These are phyloP conservation scores for Biston betularia DNA, from an alignment of 2,888 invertebrate genomes.

Conservation along the genomic window DNA sequence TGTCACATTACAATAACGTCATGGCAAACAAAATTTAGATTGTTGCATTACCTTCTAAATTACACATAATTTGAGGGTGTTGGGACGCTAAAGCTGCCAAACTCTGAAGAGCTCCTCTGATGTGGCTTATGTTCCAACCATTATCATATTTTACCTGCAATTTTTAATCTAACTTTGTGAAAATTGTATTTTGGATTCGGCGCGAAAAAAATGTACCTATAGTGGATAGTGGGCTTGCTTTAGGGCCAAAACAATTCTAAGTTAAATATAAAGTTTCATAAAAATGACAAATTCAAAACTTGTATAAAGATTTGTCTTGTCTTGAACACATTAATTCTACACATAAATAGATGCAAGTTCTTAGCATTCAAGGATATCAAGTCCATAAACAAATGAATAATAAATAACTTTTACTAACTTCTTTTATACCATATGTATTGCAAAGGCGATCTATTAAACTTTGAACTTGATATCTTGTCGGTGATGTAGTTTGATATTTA, in stretches of 20 bases:
- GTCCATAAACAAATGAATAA: neutral
- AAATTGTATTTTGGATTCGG: neutral
- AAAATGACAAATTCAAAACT: no score
- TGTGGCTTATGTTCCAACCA: conserved; percentile 96
- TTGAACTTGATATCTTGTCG: conserved; percentile 91
- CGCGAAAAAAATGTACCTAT: neutral
- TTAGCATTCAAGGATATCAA: no score
- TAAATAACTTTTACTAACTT: conserved; percentile 74
- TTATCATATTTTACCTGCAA: conserved; percentile 90
- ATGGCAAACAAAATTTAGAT: neutral
- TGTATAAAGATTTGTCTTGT: no score
- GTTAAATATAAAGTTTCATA: no score
- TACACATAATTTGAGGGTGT: conserved; percentile 89
- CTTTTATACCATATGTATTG: conserved; percentile 81
- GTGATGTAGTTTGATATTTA: conserved; percentile 88
- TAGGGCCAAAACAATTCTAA: no score
- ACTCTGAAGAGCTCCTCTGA: conserved; percentile 95
- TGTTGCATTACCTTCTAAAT: conserved; percentile 83
- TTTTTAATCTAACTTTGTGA: neutral
- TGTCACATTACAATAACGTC: neutral
- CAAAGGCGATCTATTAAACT: conserved; percentile 87
- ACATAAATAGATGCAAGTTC: no score
- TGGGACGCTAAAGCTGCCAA: conserved; percentile 91
- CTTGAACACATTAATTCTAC: no score
- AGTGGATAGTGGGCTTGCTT: no score